A percentile compares a stretch with the other conserved stretches of the same genome.
Evolutionary conservation across 2,888 invertebrate genomes (phyloP).

Genomic region (Tenthredo amoena): DNA sequence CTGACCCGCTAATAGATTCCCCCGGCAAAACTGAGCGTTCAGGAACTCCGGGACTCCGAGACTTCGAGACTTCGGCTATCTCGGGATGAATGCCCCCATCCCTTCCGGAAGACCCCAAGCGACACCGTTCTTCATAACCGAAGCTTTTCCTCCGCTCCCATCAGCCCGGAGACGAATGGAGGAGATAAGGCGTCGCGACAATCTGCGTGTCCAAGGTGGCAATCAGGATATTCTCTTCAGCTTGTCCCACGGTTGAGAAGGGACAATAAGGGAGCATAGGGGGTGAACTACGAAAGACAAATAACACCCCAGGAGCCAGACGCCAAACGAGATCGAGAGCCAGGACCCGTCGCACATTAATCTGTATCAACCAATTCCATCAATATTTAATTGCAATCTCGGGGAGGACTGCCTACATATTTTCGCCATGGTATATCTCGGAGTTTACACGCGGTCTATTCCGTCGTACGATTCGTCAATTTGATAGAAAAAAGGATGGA

Average conservation of each 20-base stretch:
- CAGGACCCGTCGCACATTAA: slow-evolving; percentile 69
- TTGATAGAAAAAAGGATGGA: neutral
- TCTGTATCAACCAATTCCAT: slow-evolving; percentile 75
- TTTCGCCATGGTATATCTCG: neutral
- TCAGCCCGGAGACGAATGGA: slow-evolving; percentile 60
- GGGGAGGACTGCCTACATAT: neutral
- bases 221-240: slow-evolving; percentile 64
- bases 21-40: slow-evolving; percentile 8
- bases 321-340: slow-evolving; percentile 46
- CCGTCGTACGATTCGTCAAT: neutral
- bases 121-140: slow-evolving; percentile 73
- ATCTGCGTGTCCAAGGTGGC: slow-evolving; percentile 65
- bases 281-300: slow-evolving; percentile 39
- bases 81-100: slow-evolving; percentile 67
- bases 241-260: slow-evolving; percentile 30
- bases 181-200: slow-evolving; percentile 67
- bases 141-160: slow-evolving; percentile 44
- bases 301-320: slow-evolving; percentile 36
- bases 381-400: slow-evolving; percentile 77
- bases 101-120: slow-evolving; percentile 62
- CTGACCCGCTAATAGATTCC: slow-evolving; percentile 45
- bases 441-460: neutral
- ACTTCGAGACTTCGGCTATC: slow-evolving; percentile 64
- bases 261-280: neutral
- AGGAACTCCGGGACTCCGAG: neutral